Conservation (phyloP, 2,888 invertebrate genomes). For the Frankliniella fusca region DNA sequence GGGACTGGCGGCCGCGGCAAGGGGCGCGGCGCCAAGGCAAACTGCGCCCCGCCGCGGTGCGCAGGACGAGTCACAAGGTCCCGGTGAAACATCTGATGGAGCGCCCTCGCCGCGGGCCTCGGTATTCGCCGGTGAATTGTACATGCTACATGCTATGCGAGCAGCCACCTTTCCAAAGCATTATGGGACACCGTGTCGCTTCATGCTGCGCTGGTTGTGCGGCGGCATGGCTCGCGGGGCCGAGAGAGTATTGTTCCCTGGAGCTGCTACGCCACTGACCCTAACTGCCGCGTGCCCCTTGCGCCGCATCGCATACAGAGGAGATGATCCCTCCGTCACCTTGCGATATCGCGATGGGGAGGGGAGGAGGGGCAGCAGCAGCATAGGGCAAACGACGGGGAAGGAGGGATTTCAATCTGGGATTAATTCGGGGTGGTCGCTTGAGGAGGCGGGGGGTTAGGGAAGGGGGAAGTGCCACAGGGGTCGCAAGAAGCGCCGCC, state of each 20-base stretch:
- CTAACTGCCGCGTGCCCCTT: too few relatives aligned
- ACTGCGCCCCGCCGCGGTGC: background rate
- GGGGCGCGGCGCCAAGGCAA: background rate
- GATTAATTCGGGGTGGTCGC: slow-evolving; percentile 9
- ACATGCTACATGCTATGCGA: too few relatives aligned
- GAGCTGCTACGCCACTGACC: too few relatives aligned
- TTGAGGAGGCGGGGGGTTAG: background rate
- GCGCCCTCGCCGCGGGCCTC: too few relatives aligned
- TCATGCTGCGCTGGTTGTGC: too few relatives aligned
- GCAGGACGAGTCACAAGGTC: too few relatives aligned
- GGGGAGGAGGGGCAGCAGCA: background rate
- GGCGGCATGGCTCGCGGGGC: too few relatives aligned
- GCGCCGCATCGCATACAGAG: background rate
- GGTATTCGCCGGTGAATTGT: too few relatives aligned
- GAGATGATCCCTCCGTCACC: background rate
- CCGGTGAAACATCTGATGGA: too few relatives aligned
- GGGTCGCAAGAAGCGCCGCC: background rate
- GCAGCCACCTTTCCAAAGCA: too few relatives aligned
- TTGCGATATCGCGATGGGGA: background rate
- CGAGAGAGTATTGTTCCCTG: too few relatives aligned
- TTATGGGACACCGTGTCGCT: too few relatives aligned
- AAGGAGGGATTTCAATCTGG: slow-evolving; percentile 13
- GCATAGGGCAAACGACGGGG: background rate
- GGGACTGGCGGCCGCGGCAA: background rate
- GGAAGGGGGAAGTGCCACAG: background rate